Conservation (phyloP, 2,113 vertebrate genomes). For the Cryptomyrus ogoouensis region DNA sequence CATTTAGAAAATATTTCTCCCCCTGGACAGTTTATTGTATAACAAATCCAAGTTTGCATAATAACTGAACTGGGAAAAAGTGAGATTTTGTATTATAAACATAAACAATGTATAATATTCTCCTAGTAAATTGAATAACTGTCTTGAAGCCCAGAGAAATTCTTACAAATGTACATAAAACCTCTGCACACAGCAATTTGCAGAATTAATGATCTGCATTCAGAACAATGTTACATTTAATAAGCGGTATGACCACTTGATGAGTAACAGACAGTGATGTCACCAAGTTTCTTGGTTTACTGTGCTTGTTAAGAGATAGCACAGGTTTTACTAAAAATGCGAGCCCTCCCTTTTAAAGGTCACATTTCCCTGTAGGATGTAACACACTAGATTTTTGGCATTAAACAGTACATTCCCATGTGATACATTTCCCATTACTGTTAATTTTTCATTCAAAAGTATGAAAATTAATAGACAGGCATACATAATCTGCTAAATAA, state of each 20-base stretch:
- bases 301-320: background rate
- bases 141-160: background rate
- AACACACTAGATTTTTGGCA: background rate
- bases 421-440: background rate
- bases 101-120: background rate
- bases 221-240: background rate
- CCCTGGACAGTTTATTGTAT: background rate
- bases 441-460: background rate
- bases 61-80: background rate
- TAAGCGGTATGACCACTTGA: background rate
- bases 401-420: background rate
- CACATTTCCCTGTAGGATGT: background rate
- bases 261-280: background rate
- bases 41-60: conserved; percentile 5
- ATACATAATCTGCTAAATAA: background rate
- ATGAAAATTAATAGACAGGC: background rate
- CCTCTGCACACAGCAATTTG: background rate
- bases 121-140: conserved; percentile 1
- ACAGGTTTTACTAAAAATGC: background rate
- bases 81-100: background rate
- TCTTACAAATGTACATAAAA: background rate
- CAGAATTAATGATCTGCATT: background rate
- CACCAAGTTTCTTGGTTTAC: background rate
- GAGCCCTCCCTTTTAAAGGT: background rate
- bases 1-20: background rate